Conservation (phyloP, 2,888 invertebrate genomes). For the Thecocarcelia acutangulata region DNA sequence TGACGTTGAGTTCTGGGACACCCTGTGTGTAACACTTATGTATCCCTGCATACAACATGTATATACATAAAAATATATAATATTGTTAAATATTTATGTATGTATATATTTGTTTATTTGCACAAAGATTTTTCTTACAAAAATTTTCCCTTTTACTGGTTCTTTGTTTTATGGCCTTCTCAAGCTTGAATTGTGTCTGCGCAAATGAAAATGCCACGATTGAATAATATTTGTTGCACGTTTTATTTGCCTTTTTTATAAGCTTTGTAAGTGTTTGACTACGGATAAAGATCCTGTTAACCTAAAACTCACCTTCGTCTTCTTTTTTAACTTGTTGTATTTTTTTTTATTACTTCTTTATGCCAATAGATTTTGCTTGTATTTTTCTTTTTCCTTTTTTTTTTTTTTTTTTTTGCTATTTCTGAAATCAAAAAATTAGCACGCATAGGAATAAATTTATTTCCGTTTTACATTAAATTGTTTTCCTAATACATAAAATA, state of each 20-base stretch:
- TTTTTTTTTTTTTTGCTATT: constrained; percentile 70
- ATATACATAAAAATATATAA: too few species aligned
- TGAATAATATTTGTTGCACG: constrained; percentile 60
- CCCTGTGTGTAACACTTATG: too few species aligned
- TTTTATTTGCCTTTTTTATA: constrained; percentile 18
- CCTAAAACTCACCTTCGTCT: constrained; percentile 36
- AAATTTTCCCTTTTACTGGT: neutral
- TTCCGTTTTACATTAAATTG: constrained; percentile 80
- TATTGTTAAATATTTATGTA: constrained; percentile 30
- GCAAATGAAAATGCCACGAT: constrained; percentile 66
- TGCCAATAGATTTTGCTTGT: constrained; percentile 68
- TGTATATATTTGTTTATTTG: constrained; percentile 22
- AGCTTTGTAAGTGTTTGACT: neutral
- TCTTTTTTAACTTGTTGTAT: constrained; percentile 10
- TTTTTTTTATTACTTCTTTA: constrained; percentile 48
- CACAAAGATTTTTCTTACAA: constrained; percentile 15
- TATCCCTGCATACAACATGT: too few species aligned
- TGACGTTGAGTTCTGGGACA: too few species aligned
- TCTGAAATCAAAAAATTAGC: constrained; percentile 74
- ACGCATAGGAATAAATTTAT: constrained; percentile 75
- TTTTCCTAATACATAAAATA: constrained; percentile 75
- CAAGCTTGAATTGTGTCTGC: constrained; percentile 42
- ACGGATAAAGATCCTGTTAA: neutral
- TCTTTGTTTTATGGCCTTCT: constrained; percentile 13
- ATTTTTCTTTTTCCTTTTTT: constrained; percentile 60